Percentiles rank a stretch among this genome's conserved stretches.
Evolutionary conservation across 2,113 vertebrate species (phyloP).

Genomic region (Zosterops japonicus): DNA sequence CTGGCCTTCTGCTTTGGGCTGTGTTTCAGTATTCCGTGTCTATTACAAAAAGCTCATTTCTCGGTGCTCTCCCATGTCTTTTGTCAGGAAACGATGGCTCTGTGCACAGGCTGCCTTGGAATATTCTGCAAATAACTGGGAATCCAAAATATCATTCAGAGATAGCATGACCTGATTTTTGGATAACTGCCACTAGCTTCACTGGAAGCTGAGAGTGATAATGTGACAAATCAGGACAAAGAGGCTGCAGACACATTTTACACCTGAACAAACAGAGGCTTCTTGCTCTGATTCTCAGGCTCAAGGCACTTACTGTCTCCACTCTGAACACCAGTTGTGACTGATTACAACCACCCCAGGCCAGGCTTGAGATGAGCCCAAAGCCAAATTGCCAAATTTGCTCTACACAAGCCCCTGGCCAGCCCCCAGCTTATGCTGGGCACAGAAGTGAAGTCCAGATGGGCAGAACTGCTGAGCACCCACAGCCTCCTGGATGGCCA

Average conservation of each 20-base stretch:
- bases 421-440: neutral
- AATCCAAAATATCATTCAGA: neutral
- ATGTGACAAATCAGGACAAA: neutral
- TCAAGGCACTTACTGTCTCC: neutral
- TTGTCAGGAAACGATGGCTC: neutral
- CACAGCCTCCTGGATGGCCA: neutral
- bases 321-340: neutral
- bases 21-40: neutral
- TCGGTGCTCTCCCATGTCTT: neutral
- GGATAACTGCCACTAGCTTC: neutral
- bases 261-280: slow-evolving; percentile 7
- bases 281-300: neutral
- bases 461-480: neutral
- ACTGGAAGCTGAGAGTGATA: neutral
- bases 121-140: neutral
- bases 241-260: neutral
- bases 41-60: neutral
- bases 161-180: slow-evolving; percentile 8
- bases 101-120: neutral
- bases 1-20: neutral
- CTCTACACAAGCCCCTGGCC: neutral
- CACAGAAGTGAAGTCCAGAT: neutral
- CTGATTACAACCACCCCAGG: neutral
- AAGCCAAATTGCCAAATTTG: neutral
- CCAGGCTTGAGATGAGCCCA: neutral